Base-by-base conservation (phyloP, 2,888 invertebrate species). In the Tenthredo amoena region DNA sequence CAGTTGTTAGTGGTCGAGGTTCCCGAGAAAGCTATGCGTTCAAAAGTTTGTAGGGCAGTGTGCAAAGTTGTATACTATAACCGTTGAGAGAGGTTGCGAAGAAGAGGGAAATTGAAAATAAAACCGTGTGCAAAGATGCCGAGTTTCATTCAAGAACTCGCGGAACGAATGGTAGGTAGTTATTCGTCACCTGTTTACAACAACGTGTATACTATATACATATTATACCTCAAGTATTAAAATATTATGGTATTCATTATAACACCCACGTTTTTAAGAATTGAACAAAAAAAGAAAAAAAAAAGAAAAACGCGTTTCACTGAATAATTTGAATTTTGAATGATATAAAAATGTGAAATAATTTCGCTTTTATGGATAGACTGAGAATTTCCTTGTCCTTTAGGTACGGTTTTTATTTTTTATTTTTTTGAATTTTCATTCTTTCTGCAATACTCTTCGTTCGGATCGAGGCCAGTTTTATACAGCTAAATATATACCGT, bases 21-120 rank as follows among this genome's bases (percentile, higher is more conserved):
- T 12, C 0, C 2, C 18, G 12, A 40, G 40, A 50, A 31, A 50
- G 55, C n/a, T 47, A 79, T 79, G 37, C 79, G 79, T 81, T 31
- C 58, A 12, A n/a, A 55, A 10, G 40, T 62, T 82, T 84, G 84
- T 86, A 85, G 88, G 86, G 88, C 79, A 85, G 88, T 68, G 88
- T 86, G 88, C 88, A 88, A 88, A 87, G 86, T 86, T 81, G 81
- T 81, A 71, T 76, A 79, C 85, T 81, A 76, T 74, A 74, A 43
- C 21, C 7, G 21, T n/a, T 40, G 21, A n/a, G 40, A 40, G 74
- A 21, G 40, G 9, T 40, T 26, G 65, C 7, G 68, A 34, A 68
- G 68, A 34, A 68, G 50, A 77, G 55, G 31, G 50, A 77, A 77
- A 47, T 50, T 77, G 50, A 77, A 81, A 81, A 81, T 47, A 71